phyloP scores from a whole-genome alignment of 1,140 invertebrate species.

The Subanguina moxae region DNA sequence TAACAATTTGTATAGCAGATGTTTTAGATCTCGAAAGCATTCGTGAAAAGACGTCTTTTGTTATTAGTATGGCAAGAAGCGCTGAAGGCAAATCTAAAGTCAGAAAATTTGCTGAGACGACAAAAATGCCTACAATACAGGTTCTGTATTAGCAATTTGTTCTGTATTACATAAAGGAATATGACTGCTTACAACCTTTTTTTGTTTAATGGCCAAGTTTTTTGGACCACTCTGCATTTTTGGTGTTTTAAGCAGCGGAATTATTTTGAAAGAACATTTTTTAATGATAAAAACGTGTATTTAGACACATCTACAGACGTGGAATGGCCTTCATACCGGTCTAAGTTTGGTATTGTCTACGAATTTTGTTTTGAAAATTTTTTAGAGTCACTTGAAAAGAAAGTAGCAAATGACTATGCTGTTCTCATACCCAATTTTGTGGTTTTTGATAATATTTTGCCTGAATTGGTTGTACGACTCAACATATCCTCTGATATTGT shows the following conservation, averaged over 20 bases:
- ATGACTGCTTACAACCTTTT: too few species aligned
- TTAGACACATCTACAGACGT: not conserved
- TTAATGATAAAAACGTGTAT: conserved; percentile 18
- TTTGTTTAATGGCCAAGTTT: too few species aligned
- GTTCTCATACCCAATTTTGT: not conserved
- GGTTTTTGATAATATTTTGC: conserved; percentile 36
- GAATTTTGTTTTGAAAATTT: conserved; percentile 7
- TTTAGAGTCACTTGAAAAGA: conserved; percentile 3
- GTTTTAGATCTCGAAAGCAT: not conserved
- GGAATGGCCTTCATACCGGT: too few species aligned
- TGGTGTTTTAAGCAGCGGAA: too few species aligned
- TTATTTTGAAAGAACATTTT: too few species aligned
- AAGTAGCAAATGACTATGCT: conserved; percentile 10
- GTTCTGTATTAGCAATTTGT: too few species aligned
- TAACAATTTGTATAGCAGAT: conserved; percentile 6
- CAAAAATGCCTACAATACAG: conserved; percentile 2
- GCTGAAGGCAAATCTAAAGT: not conserved
- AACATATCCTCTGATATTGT: conserved; percentile 40
- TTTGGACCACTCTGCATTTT: too few species aligned
- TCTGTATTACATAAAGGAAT: too few species aligned
- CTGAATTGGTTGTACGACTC: conserved; percentile 35
- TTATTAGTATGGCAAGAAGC: conserved; percentile 20
- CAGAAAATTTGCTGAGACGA: not conserved
- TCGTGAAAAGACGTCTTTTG: not conserved
- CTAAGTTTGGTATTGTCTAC: not conserved